Evolutionary conservation across 2,888 invertebrate species (phyloP), one percentile per base, ranked within the genome.

Genomic region (Anthrax anthrax): DNA sequence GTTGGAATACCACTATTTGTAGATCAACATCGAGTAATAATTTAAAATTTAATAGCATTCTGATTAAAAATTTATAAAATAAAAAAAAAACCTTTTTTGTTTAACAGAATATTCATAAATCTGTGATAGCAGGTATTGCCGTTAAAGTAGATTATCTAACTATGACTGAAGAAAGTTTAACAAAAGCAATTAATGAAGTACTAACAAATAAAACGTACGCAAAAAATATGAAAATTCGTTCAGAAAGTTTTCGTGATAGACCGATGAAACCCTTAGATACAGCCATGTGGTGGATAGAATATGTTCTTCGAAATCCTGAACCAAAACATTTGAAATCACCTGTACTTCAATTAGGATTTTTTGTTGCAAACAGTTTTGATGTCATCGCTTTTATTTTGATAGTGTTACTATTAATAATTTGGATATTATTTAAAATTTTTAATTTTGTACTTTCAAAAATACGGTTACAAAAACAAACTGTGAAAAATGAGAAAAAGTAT

Each of bases 231-330:
- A 61, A 65, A 49, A 58, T 60, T 44, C 54, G 66, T 14, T 70
- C 72, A 6, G 57, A 55, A 29, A 55, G 67, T 32, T 74, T 70
- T 59, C 60, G 58, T 42, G 73, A 74, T 54, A 69, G 76, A 1
- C 72, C 70, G 0, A 58, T 72, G 53, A 60, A 69, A 2, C 73
- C 78, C 0, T 63, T 75, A 17, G 70, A 72, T 18, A 74, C 74
- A 23, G 69, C 79, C 10, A 63, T 74, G 1, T 73, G 74, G 61
- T 79, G 78, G 78, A 68, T 75, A 18, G 77, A 80, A 55, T 72
- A 77, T 55, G 72, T 75, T 2, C 70, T 73, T 1, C 61, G 68
- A 14, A 72, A 75, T 27, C 61, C 64, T 10, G 74, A 74, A 1
- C 73, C 73, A 0, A 64, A 61, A 3, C 72, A 76, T 60, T 60